A percentile compares a stretch with the other conserved stretches of the same genome.
These are phyloP conservation scores for Sebastes hubbsi DNA, from an alignment of 2,797 vertebrate genomes.

Conservation along the genomic window DNA sequence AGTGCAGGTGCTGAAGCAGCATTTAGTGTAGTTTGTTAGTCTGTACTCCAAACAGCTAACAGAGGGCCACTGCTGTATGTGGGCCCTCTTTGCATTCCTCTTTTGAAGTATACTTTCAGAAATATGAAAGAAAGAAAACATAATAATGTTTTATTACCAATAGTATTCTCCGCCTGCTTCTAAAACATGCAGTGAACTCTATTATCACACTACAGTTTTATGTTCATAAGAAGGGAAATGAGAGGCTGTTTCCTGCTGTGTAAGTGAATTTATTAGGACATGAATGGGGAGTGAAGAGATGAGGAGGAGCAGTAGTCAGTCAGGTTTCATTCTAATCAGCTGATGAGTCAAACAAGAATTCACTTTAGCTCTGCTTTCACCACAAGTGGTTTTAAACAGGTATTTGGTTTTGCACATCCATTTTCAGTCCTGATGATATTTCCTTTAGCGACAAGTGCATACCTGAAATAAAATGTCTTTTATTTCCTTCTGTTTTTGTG, in stretches of 20 bases:
- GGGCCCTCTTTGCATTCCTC: not conserved
- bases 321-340: not conserved
- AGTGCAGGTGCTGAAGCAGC: slow-evolving; percentile 68
- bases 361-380: not conserved
- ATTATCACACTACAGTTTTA: not conserved
- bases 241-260: slow-evolving; percentile 6
- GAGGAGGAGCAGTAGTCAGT: slow-evolving; percentile 18
- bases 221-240: slow-evolving; percentile 8
- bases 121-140: not conserved
- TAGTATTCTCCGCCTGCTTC: not conserved
- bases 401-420: not conserved
- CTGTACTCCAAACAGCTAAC: not conserved
- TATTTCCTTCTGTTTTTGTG: not conserved
- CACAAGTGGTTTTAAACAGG: not conserved
- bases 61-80: not conserved
- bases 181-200: not conserved
- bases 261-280: slow-evolving; percentile 6
- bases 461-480: not conserved
- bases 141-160: not conserved
- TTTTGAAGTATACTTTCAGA: not conserved
- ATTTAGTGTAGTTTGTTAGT: slow-evolving; percentile 2
- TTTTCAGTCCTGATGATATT: not conserved
- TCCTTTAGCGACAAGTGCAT: not conserved
- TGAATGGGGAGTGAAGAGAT: not conserved
- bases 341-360: not conserved